A percentile compares a stretch with the other conserved stretches of the same genome.
Conservation (phyloP, 2,888 invertebrate species). For the Callosobruchus maculatus region DNA sequence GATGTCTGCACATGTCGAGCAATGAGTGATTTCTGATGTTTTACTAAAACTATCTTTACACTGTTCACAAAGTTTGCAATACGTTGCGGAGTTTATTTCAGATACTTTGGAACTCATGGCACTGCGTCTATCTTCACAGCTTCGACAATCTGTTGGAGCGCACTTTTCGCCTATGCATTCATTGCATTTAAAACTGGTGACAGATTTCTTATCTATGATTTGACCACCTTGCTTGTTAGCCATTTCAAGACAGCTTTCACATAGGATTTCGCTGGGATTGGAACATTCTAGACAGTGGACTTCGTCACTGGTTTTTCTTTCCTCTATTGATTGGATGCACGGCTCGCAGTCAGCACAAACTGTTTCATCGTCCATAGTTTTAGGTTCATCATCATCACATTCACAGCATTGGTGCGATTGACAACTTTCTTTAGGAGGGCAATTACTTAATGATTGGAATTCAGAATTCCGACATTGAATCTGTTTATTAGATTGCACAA, state of each 20-base stretch:
- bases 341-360: background rate
- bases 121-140: background rate
- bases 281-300: background rate
- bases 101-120: background rate
- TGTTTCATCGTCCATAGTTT: background rate
- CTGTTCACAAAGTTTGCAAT: background rate
- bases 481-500: no score
- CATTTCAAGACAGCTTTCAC: background rate
- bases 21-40: background rate
- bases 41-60: background rate
- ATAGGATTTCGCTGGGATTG: background rate
- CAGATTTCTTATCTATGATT: background rate
- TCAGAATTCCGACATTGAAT: background rate
- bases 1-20: background rate
- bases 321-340: background rate
- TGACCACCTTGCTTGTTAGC: background rate
- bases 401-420: background rate
- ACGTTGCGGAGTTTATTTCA: background rate
- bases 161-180: no score
- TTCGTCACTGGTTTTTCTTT: background rate
- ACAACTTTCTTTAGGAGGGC: background rate
- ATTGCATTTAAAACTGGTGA: background rate
- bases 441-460: background rate
- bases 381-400: background rate
- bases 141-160: no score